Evolutionary conservation across 2,888 invertebrate species (phyloP).

Genomic region (Ennomos fuscantarius): DNA sequence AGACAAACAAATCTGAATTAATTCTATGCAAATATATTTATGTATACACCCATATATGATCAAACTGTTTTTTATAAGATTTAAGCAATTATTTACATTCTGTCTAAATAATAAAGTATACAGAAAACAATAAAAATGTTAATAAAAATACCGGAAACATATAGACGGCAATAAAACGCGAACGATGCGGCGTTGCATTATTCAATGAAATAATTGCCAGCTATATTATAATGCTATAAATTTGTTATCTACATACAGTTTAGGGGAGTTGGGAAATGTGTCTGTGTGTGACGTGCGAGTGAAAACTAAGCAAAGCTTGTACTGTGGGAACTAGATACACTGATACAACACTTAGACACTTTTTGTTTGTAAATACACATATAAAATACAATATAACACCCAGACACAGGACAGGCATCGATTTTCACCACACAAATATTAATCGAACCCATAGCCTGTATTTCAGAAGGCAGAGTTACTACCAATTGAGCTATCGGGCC

Average conservation of each 20-base stretch:
- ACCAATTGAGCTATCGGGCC: too few species aligned
- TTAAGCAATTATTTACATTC: constrained; percentile 5
- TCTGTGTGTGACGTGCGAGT: not conserved
- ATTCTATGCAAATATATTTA: not conserved
- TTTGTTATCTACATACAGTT: constrained; percentile 7
- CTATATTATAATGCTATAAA: constrained; percentile 15
- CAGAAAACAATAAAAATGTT: not conserved
- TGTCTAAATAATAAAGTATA: not conserved
- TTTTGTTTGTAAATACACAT: too few species aligned
- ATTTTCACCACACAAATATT: too few species aligned
- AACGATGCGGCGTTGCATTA: constrained; percentile 11
- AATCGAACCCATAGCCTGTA: too few species aligned
- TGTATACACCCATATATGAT: not conserved
- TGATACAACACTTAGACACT: too few species aligned
- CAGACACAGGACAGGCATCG: too few species aligned
- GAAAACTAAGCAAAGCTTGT: too few species aligned
- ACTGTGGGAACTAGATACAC: too few species aligned
- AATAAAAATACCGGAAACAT: constrained; percentile 15
- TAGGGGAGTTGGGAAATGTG: not conserved
- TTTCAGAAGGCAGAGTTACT: too few species aligned
- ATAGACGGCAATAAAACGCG: constrained; percentile 17
- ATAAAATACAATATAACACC: too few species aligned
- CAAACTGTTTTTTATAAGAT: constrained; percentile 1
- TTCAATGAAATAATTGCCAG: constrained; percentile 12
- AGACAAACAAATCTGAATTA: too few species aligned